These are phyloP conservation scores for Neoaliturus tenellus DNA, from an alignment of 2,888 invertebrate species.

Conservation along the genomic window DNA sequence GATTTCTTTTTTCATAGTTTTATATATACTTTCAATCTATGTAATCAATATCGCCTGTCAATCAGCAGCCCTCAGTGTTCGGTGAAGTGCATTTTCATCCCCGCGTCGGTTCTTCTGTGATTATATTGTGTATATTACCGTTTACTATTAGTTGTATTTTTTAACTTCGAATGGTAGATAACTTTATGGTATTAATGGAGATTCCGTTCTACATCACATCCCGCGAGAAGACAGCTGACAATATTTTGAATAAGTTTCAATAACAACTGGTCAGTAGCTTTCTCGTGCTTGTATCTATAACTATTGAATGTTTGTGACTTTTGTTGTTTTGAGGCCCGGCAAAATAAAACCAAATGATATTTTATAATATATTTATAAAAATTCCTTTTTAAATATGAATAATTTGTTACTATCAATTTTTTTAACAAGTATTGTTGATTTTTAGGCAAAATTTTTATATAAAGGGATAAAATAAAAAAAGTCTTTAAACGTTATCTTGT, in stretches of 20 bases:
- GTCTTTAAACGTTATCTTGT: too few relatives aligned
- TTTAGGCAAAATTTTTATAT: too few relatives aligned
- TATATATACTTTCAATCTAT: too few relatives aligned
- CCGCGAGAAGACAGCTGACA: not conserved
- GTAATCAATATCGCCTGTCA: too few relatives aligned
- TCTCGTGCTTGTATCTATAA: not conserved
- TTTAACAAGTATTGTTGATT: too few relatives aligned
- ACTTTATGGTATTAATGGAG: not conserved
- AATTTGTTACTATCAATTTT: not conserved
- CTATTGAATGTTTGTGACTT: conserved; percentile 16
- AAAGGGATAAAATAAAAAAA: too few relatives aligned
- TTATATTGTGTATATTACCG: conserved; percentile 46
- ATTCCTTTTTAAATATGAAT: too few relatives aligned
- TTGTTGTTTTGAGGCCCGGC: not conserved
- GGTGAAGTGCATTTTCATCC: not conserved
- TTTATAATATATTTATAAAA: not conserved
- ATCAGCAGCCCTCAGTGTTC: too few relatives aligned
- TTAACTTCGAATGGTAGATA: conserved; percentile 5
- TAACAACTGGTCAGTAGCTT: not conserved
- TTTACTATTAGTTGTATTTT: conserved; percentile 44
- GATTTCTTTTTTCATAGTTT: too few relatives aligned
- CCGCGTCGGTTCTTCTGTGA: conserved; percentile 35
- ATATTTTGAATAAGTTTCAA: not conserved
- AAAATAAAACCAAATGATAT: not conserved
- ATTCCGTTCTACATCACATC: not conserved